Base-by-base conservation (phyloP, 2,797 vertebrate species). In the Etheostoma perlongum region DNA sequence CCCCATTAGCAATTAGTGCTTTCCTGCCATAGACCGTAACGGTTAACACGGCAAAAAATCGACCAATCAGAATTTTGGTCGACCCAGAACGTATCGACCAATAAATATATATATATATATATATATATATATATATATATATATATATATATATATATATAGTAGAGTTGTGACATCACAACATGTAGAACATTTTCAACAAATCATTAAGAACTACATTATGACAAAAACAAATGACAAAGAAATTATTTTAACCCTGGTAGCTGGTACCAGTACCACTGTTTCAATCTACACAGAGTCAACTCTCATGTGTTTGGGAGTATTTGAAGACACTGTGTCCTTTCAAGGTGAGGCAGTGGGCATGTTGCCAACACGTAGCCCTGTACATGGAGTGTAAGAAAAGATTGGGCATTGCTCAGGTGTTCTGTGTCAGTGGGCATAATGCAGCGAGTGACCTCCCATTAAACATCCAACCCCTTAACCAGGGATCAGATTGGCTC, bases 321-420 rank as follows among this genome's bases (percentile, higher is more conserved):
- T 30, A 15, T 27, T 2, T 64, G 25, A n/a, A 79, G 74, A 67
- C 52, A 36, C 16, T 4, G 51, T 64, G 71, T 82, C 77, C 73
- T 88, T 67, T 80, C 76, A 88, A 85, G 83, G 80, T 79, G 78
- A 90, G 42, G 23, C 6, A 4, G 57, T 74, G 61, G 88, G 85
- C 68, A 33, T 15, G 15, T 44, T 52, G 72, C 85, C 84, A 90
- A 55, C 72, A 12, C 8, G 1, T 3, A 4, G 55, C 52, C 78
- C 64, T 72, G 74, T 65, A 68, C 59, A 66, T 81, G 72, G 54
- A 57, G 63, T 16, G 61, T 4, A 57, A 55, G 40, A 70, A 84
- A 85, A 84, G 72, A 70, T 76, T 74, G 63, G 47, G 42, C 54
- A 40, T 25, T 61, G 72, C 78, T 81, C 73, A 21, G 57, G 52